These are phyloP conservation scores for Xylocopa sonorina DNA, from an alignment of 1,140 invertebrate species.

Conservation along the genomic window DNA sequence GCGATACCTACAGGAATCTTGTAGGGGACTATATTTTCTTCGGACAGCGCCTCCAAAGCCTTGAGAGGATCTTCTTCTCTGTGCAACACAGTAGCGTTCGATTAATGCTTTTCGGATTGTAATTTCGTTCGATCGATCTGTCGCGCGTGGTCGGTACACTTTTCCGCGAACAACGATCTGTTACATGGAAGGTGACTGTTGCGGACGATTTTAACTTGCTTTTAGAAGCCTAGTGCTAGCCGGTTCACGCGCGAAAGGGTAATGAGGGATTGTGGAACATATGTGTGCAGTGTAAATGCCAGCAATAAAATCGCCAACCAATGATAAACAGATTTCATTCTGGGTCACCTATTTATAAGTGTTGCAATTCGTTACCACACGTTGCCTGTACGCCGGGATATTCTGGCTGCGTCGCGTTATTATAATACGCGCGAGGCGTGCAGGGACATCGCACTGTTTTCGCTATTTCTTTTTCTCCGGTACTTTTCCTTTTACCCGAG, in stretches of 20 bases:
- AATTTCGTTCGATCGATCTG: constrained; percentile 9
- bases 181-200: constrained; percentile 10
- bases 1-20: constrained; percentile 78
- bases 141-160: constrained; percentile 18
- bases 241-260: constrained; percentile 51
- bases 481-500: not conserved
- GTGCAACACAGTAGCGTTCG: constrained; percentile 58
- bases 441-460: not conserved
- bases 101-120: constrained; percentile 21
- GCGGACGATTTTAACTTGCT: constrained; percentile 30
- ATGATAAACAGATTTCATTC: constrained; percentile 74
- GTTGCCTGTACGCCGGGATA: constrained; percentile 61
- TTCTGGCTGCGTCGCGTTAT: constrained; percentile 55
- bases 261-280: constrained; percentile 48
- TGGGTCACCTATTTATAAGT: constrained; percentile 77
- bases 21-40: constrained; percentile 79
- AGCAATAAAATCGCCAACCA: constrained; percentile 70
- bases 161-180: not conserved
- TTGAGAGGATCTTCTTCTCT: constrained; percentile 76
- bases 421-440: constrained; percentile 17
- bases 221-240: constrained; percentile 28
- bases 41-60: constrained; percentile 72
- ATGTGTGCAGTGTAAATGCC: constrained; percentile 53
- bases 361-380: constrained; percentile 69
- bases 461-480: not conserved